Conservation (phyloP, 2,113 vertebrate species). For the Entomyzon cyanotis region DNA sequence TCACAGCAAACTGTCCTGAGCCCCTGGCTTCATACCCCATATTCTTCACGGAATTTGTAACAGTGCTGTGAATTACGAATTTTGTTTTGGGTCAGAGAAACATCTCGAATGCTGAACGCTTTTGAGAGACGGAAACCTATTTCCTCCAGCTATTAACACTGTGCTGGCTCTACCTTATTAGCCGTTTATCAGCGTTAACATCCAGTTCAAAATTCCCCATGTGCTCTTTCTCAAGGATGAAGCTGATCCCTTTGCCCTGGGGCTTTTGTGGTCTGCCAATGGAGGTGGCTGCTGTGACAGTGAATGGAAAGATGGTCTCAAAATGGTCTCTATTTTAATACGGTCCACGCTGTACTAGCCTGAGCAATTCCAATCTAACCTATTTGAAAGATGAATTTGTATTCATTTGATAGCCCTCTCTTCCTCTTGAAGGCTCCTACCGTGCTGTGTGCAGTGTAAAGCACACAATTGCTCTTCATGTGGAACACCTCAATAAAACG, state of each 20-base stretch:
- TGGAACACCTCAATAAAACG: conserved; percentile 67
- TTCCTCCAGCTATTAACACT: neutral
- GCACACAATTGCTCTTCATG: conserved; percentile 62
- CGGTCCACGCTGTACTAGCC: neutral
- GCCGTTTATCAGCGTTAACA: neutral
- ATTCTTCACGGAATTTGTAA: neutral
- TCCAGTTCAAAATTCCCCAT: neutral
- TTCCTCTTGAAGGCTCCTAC: conserved; percentile 50
- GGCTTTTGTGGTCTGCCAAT: neutral
- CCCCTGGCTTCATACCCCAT: neutral
- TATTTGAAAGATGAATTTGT: conserved; percentile 58
- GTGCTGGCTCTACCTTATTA: neutral
- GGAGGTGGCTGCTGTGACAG: conserved; percentile 16
- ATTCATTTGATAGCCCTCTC: conserved; percentile 61
- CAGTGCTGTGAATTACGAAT: neutral
- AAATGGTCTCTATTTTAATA: conserved; percentile 50
- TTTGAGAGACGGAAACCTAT: neutral
- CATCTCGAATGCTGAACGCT: neutral
- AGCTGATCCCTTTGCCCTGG: neutral
- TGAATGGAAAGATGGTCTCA: conserved; percentile 6
- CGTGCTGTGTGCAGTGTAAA: conserved; percentile 50
- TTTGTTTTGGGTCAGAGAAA: neutral
- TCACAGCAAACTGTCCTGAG: neutral
- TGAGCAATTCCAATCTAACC: conserved; percentile 41
- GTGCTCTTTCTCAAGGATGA: neutral